Evolutionary conservation across 2,113 vertebrate genomes (phyloP).

Genomic region (Brevimyrus niger): DNA sequence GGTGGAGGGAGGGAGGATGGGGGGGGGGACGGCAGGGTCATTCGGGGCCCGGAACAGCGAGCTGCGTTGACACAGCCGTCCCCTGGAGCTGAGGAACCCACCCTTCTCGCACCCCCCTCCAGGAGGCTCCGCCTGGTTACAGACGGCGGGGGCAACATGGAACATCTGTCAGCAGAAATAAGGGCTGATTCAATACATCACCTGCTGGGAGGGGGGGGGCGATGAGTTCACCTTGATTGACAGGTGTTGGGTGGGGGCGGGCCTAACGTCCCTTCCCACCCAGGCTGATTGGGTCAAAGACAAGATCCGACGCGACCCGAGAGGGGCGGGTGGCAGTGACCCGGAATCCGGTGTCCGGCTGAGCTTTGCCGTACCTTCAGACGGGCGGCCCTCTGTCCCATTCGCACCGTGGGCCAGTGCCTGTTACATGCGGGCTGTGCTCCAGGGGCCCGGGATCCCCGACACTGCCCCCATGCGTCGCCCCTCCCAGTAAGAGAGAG

Average conservation of each 20-base stretch:
- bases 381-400: constrained; percentile 51
- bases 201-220: constrained; percentile 38
- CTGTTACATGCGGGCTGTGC: not conserved
- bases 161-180: constrained; percentile 63
- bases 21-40: constrained; percentile 31
- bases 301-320: constrained; percentile 19
- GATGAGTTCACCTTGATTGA: constrained; percentile 51
- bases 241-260: constrained; percentile 45
- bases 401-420: constrained; percentile 45
- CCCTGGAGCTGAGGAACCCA: not conserved
- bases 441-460: not conserved
- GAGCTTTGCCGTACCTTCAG: constrained; percentile 40
- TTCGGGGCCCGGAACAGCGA: constrained; percentile 1
- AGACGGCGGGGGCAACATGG: constrained; percentile 36
- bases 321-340: constrained; percentile 45
- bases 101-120: constrained; percentile 18
- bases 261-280: constrained; percentile 32
- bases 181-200: constrained; percentile 57
- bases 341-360: constrained; percentile 43
- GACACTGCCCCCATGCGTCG: not conserved
- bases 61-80: constrained; percentile 30
- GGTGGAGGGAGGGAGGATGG: constrained; percentile 3
- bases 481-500: not conserved
- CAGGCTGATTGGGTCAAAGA: constrained; percentile 39
- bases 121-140: constrained; percentile 44